Base-by-base conservation (phyloP, 2,888 invertebrate genomes). In the Trachelus stipa region DNA sequence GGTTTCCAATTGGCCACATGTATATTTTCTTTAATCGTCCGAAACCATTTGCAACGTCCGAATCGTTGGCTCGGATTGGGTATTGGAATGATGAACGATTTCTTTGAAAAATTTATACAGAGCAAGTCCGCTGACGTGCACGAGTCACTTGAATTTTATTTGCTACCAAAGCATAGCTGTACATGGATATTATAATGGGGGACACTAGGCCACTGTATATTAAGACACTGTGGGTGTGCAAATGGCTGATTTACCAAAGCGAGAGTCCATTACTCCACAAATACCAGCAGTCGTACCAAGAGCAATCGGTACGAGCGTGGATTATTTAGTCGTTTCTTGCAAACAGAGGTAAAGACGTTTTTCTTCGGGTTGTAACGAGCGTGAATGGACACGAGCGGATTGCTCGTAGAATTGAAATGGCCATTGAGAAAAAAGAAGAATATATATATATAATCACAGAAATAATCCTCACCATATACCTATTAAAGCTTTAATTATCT, bases 401-500 rank as follows among this genome's bases (percentile, higher is more conserved):
- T 33, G 56, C 23, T 23, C 56, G 23, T 56, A 23, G 56, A 23
- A 56, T 56, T 34, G 37, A 23, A 34, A 34, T 34, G 31, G 34
- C 37, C 23, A 40, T 34, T 12, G 31, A 76, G 69, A 76, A 69
- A 56, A 56, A 56, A 56, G 56, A 23, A 23, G 56, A 56, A 56
- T 23, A 23, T 56, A 34, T 33, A 56, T 30, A 73, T n/a, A 73
- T 11, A 68, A 6, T 30, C 37, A 74, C 79, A 76, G 76, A 79
- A 79, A 79, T 79, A 79, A 73, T 76, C 68, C 73, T 76, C 69
- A 23, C 73, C 34, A 73, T 69, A 74, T 73, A 79, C 73, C 79
- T 73, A 79, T 79, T 79, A 79, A 76, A 76, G 69, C 76, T 79
- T 76, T 79, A 79, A 79, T 79, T 79, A 79, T 76, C 79, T 69